Base-by-base conservation (phyloP, 2,113 vertebrate genomes). In the Hassar affinis region DNA sequence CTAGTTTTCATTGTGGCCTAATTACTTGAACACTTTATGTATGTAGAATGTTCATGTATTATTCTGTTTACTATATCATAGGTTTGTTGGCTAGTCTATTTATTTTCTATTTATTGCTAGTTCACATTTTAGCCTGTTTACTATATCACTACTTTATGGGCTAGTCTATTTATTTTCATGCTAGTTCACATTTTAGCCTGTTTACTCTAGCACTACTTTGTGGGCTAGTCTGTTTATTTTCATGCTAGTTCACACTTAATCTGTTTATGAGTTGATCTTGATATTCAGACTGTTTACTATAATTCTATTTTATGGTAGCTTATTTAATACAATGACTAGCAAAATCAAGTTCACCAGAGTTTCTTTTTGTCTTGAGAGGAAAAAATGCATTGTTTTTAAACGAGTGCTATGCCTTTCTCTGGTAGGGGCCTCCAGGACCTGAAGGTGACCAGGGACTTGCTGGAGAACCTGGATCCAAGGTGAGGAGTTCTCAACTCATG, bases 381-480 rank as follows among this genome's bases (percentile, higher is more conserved):
- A 61, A 59, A 61, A 25, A 10, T 61, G n/a, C 57, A 61, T 9
- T 30, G 12, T 17, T n/a, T n/a, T 47, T 10, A 33, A 75, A 17
- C 7, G 1, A 33, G n/a, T 76, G 61, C 51, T 85, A 22, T 52
- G 10, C n/a, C 66, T 81, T 51, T 64, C 8, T 79, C 14, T 42
- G 2, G 33, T 76, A 99, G 98, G 98, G 98, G 88, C 89, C 88
- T 77, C 93, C 96, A 89, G 98, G 98, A 81, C 86, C 89, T 82
- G 96, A 97, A 87, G 98, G 98, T 81, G 97, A 98, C 79, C 79
- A 89, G 56, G 98, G 98, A 84, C 87, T 92, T n/a, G 91, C 93
- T 51, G 98, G 97, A 76, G 97, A 99, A 85, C 94, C 92, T 6
- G 97, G 97, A 0, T 51, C 88, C 87, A 97, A 97, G 96, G 97